Conservation (phyloP, 2,113 vertebrate genomes). For the Pomatorhinus ruficollis region DNA sequence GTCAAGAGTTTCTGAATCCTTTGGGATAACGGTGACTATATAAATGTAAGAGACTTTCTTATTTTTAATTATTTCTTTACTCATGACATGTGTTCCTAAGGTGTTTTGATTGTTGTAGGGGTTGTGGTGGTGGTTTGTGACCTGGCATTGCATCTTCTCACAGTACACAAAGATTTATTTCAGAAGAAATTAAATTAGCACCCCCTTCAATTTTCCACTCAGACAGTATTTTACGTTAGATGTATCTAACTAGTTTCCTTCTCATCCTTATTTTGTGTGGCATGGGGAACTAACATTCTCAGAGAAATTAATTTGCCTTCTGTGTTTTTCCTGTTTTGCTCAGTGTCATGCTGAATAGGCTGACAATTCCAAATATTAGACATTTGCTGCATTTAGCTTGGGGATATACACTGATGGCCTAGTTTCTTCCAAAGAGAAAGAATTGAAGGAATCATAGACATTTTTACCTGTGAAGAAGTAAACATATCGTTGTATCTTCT, state of each 20-base stretch:
- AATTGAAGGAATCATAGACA: neutral
- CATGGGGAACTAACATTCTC: neutral
- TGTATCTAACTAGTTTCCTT: neutral
- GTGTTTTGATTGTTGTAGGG: neutral
- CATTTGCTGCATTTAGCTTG: neutral
- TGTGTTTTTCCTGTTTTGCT: neutral
- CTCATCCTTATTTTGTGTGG: neutral
- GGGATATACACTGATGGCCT: neutral
- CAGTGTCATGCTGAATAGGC: neutral
- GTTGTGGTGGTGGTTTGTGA: neutral
- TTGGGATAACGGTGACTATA: neutral
- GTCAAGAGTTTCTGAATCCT: neutral
- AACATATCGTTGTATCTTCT: accelerated
- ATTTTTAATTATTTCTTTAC: slow-evolving; percentile 22
- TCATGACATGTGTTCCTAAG: neutral
- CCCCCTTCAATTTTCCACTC: neutral
- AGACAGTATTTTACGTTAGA: neutral
- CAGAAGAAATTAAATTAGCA: neutral
- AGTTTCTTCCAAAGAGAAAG: neutral
- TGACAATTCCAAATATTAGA: neutral
- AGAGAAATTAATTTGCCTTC: neutral
- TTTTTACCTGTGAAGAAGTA: neutral
- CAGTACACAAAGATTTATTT: neutral
- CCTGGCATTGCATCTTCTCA: neutral
- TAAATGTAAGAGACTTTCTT: slow-evolving; percentile 15